A percentile compares a stretch with the other conserved stretches of the same genome.
Conservation (phyloP, 2,113 vertebrate genomes). For the Pipra filicauda region DNA sequence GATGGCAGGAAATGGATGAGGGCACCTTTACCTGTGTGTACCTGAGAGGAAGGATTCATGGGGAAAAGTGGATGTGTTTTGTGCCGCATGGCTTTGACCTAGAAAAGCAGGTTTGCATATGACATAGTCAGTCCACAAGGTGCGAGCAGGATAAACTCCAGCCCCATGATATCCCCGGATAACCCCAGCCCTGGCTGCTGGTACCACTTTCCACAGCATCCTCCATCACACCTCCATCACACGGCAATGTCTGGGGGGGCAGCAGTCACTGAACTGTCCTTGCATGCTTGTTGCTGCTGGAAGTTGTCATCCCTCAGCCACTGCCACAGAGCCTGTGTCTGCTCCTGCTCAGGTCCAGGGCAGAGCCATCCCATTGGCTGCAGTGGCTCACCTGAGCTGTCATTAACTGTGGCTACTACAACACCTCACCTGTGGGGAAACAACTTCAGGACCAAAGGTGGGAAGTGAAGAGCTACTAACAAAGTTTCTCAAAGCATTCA, state of each 20-base stretch:
- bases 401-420: not conserved
- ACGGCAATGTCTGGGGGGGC: accelerated
- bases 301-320: not conserved
- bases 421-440: not conserved
- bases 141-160: not conserved
- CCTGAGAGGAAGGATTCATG: not conserved
- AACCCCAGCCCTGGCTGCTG: not conserved
- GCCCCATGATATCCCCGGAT: accelerated
- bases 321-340: accelerated
- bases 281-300: not conserved
- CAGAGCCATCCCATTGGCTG: not conserved
- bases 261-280: not conserved
- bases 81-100: not conserved
- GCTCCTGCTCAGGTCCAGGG: accelerated
- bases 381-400: not conserved
- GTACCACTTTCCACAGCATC: not conserved
- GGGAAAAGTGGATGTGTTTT: not conserved
- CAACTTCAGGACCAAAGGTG: not conserved
- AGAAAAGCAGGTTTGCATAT: not conserved
- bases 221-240: not conserved
- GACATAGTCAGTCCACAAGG: not conserved
- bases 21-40: not conserved
- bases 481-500: not conserved
- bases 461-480: not conserved
- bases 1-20: not conserved